Evolutionary conservation across 2,888 invertebrate genomes (phyloP), one percentile per base, ranked within the genome.

Genomic region (Athalia circularis): DNA sequence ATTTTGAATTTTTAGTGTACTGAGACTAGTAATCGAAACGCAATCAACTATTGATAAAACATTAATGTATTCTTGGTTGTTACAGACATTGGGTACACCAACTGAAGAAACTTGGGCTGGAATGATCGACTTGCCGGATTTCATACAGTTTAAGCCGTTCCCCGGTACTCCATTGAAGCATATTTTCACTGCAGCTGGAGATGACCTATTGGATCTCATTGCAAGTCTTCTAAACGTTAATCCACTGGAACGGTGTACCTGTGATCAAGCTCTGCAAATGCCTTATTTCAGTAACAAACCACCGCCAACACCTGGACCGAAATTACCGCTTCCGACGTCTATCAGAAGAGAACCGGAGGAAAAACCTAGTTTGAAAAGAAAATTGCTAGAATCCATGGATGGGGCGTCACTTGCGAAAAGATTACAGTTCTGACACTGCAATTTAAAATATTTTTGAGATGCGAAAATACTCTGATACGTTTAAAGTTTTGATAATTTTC

Each of bases 121-220:
- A 57, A 92, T 96, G 89, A 94, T 93, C 78, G 92, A 92, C 77
- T 90, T 99, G 67, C 96, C 97, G 11, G 99, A 99, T 91, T 99
- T 95, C 90, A 95, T 99, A 82, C 95, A 96, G 88, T 98, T 99
- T 90, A 98, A 98, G 88, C 93, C 94, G 7, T 96, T 96, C 84
- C 94, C 95, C 0, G 94, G 96, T 0, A 96, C 96, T 61, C 96
- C 97, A 4, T 90, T 99, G 68, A 94, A 95, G 80, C 95, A 97
- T 85, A 98, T 99, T 86, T 99, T 99, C 90, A 97, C 97, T 65
- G 99, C 99, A 1, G 99, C 98, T 2, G 93, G 95, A 0, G 97
- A 98, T 89, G 99, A 99, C 92, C 92, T 99, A 57, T 91, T 99
- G 48, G 94, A 95, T 81, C 91, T 99, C 75, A 92, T 99, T 79